These are phyloP conservation scores for Cosmia pyralina DNA, from an alignment of 2,888 invertebrate species.

Conservation along the genomic window DNA sequence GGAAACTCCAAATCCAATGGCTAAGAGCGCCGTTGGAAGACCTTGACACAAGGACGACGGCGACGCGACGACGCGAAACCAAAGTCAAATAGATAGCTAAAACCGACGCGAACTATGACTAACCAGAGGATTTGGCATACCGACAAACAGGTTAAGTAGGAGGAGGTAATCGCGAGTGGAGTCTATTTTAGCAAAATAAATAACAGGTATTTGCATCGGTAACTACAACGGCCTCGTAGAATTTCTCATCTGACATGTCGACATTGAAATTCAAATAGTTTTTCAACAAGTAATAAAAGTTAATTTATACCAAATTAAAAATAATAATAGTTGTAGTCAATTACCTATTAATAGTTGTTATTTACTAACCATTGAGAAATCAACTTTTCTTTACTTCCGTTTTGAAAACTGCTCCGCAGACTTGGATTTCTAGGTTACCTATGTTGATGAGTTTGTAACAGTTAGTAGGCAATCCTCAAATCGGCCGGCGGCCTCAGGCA, in stretches of 20 bases:
- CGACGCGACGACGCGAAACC: background rate
- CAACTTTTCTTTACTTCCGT: background rate
- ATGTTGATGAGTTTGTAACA: background rate
- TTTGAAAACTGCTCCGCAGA: background rate
- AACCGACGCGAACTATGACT: background rate
- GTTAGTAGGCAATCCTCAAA: background rate
- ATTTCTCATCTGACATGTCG: constrained; percentile 49
- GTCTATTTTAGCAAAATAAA: constrained; percentile 24
- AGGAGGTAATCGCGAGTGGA: background rate
- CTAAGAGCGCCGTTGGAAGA: background rate
- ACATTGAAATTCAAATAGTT: constrained; percentile 39
- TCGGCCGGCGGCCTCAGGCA: background rate
- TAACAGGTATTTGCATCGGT: constrained; percentile 34
- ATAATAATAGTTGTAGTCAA: too few species aligned
- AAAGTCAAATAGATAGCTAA: background rate
- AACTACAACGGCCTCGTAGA: constrained; percentile 48
- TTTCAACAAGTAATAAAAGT: constrained; percentile 2
- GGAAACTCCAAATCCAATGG: background rate
- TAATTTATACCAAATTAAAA: too few species aligned
- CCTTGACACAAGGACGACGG: background rate
- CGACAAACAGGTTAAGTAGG: constrained; percentile 5
- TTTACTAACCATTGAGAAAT: background rate
- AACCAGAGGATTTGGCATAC: constrained; percentile 5
- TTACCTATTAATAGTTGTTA: too few species aligned
- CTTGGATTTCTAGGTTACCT: background rate